Conservation (phyloP, 2,888 invertebrate species). For the Plusia festucae region DNA sequence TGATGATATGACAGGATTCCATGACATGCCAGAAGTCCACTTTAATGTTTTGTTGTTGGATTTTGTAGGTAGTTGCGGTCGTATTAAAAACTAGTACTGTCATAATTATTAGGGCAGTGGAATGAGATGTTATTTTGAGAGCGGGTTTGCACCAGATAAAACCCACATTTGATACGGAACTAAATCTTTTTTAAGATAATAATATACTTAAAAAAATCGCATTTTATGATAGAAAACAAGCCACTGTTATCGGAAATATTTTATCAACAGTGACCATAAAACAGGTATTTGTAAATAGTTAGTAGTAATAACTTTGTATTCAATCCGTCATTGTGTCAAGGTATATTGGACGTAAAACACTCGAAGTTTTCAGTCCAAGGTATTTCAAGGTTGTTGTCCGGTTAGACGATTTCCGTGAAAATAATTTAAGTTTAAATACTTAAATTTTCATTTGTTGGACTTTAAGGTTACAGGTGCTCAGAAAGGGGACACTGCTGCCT, state of each 20-base stretch:
- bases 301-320: background rate
- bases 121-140: background rate
- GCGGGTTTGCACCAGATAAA: background rate
- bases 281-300: constrained; percentile 2
- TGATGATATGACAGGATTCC: too few species aligned
- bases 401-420: too few species aligned
- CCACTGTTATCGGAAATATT: background rate
- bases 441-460: too few species aligned
- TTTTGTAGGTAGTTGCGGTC: too few species aligned
- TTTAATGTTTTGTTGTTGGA: too few species aligned
- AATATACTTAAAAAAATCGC: background rate
- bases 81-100: background rate
- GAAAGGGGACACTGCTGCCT: too few species aligned
- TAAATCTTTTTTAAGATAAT: constrained; percentile 2
- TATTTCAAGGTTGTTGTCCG: too few species aligned
- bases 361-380: background rate
- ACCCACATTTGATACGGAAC: background rate
- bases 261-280: constrained; percentile 1
- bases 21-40: too few species aligned
- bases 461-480: too few species aligned
- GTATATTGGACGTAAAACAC: background rate
- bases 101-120: background rate
- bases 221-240: background rate
- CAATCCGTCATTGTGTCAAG: background rate
- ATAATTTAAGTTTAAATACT: too few species aligned